Evolutionary conservation across 2,888 invertebrate species (phyloP).

Genomic region (Amphimallon solstitiale): DNA sequence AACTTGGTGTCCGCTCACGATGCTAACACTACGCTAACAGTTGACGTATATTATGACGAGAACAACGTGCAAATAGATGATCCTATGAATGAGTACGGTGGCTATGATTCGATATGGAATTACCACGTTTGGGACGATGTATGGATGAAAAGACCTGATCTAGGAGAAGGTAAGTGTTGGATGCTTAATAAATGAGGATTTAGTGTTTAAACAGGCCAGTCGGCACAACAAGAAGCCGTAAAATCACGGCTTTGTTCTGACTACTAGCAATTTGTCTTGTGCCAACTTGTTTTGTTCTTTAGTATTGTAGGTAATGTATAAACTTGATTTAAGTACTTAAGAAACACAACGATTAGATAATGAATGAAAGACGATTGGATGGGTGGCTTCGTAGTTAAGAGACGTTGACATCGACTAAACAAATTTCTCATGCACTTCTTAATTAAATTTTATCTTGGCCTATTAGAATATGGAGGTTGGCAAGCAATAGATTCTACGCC

Average conservation of each 20-base stretch:
- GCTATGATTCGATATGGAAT: slow-evolving; percentile 86
- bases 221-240: too few relatives aligned
- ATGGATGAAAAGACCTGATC: slow-evolving; percentile 85
- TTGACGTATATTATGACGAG: slow-evolving; percentile 80
- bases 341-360: too few relatives aligned
- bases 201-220: too few relatives aligned
- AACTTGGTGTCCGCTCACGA: slow-evolving; percentile 89
- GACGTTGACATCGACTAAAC: too few relatives aligned
- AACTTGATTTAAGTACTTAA: too few relatives aligned
- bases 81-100: slow-evolving; percentile 72
- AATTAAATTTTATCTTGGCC: neutral
- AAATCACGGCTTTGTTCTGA: too few relatives aligned
- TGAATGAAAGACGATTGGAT: too few relatives aligned
- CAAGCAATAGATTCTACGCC: slow-evolving; percentile 89
- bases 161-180: slow-evolving; percentile 70
- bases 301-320: too few relatives aligned
- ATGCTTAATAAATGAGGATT: too few relatives aligned
- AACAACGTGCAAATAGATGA: slow-evolving; percentile 75
- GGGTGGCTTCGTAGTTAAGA: too few relatives aligned
- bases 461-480: slow-evolving; percentile 86
- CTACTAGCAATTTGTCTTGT: too few relatives aligned
- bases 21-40: slow-evolving; percentile 79
- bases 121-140: slow-evolving; percentile 92
- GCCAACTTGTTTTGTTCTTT: too few relatives aligned
- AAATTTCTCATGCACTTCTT: neutral